Percentiles rank a stretch among this genome's conserved stretches.
These are phyloP conservation scores for Lepidotrigona ventralis DNA, from an alignment of 1,140 invertebrate genomes.

Conservation along the genomic window DNA sequence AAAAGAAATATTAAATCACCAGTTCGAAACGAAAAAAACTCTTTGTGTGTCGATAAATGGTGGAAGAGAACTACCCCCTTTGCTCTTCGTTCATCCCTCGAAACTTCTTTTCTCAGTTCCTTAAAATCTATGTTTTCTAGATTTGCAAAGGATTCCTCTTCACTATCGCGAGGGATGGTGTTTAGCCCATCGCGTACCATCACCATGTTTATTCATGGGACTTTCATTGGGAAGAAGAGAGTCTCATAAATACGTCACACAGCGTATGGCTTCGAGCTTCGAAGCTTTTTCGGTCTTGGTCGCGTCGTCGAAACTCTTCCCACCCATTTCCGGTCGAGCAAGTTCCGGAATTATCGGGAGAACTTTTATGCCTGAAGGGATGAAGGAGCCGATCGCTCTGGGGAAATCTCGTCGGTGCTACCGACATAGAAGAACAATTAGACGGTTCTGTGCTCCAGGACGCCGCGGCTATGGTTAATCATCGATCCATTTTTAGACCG, in stretches of 20 bases:
- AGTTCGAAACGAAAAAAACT: too few species aligned
- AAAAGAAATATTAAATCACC: too few species aligned
- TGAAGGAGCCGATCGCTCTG: slow-evolving; percentile 50
- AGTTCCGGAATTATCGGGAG: slow-evolving; percentile 54
- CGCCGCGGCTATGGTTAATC: slow-evolving; percentile 32
- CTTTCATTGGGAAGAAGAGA: background rate
- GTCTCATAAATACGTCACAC: slow-evolving; percentile 57
- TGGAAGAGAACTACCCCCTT: too few species aligned
- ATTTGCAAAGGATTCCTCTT: too few species aligned
- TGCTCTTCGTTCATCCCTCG: too few species aligned
- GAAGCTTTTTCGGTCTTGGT: slow-evolving; percentile 21
- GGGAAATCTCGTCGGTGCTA: slow-evolving; percentile 51
- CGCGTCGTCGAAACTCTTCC: slow-evolving; percentile 11
- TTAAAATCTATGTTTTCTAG: too few species aligned
- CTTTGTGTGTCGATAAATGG: too few species aligned
- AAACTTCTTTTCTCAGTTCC: too few species aligned
- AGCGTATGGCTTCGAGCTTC: slow-evolving; percentile 2
- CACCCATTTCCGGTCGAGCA: background rate
- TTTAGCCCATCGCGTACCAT: background rate
- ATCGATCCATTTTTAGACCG: background rate
- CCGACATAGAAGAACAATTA: slow-evolving; percentile 54
- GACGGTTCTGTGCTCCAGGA: slow-evolving; percentile 30
- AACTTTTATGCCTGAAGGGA: slow-evolving; percentile 45
- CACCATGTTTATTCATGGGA: slow-evolving; percentile 1
- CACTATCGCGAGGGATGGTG: too few species aligned